Evolutionary conservation across 2,113 vertebrate species (phyloP).

Genomic region (Butastur rufipennis): DNA sequence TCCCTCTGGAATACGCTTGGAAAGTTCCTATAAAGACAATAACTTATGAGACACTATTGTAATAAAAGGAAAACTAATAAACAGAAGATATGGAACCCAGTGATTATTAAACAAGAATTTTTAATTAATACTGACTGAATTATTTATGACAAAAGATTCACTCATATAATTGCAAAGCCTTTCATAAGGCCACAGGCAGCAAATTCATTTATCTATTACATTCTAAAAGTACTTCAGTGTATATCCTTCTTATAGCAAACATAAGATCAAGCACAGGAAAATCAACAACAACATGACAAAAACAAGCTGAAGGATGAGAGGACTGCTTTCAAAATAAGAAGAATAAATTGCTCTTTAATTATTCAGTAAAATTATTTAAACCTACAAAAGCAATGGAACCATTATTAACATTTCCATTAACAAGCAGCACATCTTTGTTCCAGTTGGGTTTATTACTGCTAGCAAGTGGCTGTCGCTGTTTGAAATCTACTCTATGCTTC

Average conservation of each 20-base stretch:
- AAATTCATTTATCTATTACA: neutral
- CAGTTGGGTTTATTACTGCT: neutral
- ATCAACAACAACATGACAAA: neutral
- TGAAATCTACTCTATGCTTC: neutral
- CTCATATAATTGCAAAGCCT: neutral
- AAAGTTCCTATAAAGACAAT: neutral
- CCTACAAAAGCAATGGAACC: neutral
- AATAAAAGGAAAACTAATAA: constrained; percentile 10
- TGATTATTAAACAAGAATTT: constrained; percentile 20
- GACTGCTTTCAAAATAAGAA: neutral
- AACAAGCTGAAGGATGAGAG: neutral
- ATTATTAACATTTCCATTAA: neutral
- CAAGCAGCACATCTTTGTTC: neutral
- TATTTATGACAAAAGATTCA: constrained; percentile 45
- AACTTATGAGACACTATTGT: neutral
- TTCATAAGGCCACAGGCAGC: neutral
- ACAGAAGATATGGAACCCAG: neutral
- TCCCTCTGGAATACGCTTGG: neutral
- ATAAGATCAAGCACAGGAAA: neutral
- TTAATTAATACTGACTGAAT: constrained; percentile 53
- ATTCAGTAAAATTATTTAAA: constrained; percentile 31
- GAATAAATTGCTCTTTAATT: constrained; percentile 4
- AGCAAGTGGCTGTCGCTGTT: neutral
- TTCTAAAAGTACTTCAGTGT: neutral
- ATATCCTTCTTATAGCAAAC: neutral